Evolutionary conservation across 2,113 vertebrate genomes (phyloP).

Genomic region (Pachyramphus minor): DNA sequence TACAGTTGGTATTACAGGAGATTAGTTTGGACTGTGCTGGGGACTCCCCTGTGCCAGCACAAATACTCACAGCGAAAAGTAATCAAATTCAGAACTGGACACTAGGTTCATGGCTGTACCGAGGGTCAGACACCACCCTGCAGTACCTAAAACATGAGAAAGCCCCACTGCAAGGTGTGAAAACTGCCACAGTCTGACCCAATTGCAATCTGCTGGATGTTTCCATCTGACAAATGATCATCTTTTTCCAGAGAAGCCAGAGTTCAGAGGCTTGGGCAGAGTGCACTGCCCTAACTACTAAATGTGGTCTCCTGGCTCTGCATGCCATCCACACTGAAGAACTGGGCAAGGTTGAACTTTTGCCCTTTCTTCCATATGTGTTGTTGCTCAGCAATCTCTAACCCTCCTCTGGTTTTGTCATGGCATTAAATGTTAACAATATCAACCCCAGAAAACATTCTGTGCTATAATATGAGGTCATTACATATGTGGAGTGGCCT

Average conservation of each 20-base stretch:
- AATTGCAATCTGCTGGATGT: neutral
- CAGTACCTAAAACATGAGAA: neutral
- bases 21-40: neutral
- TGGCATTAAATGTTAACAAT: neutral
- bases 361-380: neutral
- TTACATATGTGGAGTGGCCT: neutral
- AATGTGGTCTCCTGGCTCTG: neutral
- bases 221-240: neutral
- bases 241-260: neutral
- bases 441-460: neutral
- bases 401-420: neutral
- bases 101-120: neutral
- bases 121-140: neutral
- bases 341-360: neutral
- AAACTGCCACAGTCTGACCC: neutral
- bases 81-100: neutral
- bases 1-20: neutral
- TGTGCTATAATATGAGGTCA: neutral
- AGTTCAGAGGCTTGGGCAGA: neutral
- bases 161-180: neutral
- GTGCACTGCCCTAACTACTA: neutral
- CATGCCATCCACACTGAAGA: fast-evolving
- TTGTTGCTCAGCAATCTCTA: neutral
- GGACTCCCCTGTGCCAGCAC: neutral
- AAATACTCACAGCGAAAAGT: neutral